Evolutionary conservation across 2,113 vertebrate species (phyloP).

Genomic region (Forbesichthys agassizii): DNA sequence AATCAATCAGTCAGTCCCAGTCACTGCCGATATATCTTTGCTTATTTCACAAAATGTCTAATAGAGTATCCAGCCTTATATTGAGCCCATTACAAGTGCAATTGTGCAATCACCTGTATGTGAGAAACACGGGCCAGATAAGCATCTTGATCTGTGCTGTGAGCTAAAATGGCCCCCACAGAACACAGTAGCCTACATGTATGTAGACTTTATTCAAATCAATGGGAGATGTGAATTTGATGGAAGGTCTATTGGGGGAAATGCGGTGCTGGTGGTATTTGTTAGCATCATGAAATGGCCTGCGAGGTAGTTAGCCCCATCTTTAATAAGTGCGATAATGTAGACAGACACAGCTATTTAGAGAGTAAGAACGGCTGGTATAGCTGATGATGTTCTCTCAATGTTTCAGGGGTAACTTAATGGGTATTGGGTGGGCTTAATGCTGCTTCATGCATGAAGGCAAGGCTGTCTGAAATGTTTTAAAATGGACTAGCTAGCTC

Average conservation of each 20-base stretch:
- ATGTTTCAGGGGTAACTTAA: not conserved
- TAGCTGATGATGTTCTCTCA: not conserved
- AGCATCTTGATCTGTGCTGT: not conserved
- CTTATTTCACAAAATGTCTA: slow-evolving; percentile 4
- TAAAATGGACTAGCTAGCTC: not conserved
- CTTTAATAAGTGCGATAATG: slow-evolving; percentile 30
- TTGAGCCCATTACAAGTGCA: not conserved
- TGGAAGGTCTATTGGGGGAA: not conserved
- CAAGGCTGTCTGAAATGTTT: not conserved
- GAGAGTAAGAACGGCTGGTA: not conserved
- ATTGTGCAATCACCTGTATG: not conserved
- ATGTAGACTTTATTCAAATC: not conserved
- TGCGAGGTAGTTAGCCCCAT: slow-evolving; percentile 42
- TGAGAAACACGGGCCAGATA: not conserved
- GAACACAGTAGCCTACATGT: not conserved
- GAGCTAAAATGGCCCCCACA: not conserved
- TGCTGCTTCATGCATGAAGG: not conserved
- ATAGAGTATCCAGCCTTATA: not conserved
- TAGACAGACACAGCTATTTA: not conserved
- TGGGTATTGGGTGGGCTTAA: not conserved
- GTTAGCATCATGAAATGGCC: slow-evolving; percentile 40
- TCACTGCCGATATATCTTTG: not conserved
- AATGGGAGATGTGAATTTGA: not conserved
- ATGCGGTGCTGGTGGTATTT: slow-evolving; percentile 28
- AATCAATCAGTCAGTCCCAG: slow-evolving; percentile 1